These are phyloP conservation scores for Centropus bengalensis DNA, from an alignment of 2,113 vertebrate genomes.

Conservation along the genomic window DNA sequence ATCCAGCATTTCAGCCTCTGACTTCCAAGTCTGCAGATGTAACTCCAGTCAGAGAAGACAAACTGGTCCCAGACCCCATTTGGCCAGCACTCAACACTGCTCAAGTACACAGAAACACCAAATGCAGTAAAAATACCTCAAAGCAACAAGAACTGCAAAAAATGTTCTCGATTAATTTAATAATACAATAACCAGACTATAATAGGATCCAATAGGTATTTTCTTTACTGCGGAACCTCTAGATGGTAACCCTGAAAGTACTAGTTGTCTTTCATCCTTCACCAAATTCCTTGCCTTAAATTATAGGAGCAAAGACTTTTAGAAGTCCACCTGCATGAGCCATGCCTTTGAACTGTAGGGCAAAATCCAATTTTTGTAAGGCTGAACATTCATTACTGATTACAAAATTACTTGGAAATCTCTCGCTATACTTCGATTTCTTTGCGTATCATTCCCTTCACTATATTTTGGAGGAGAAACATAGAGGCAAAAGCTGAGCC, in stretches of 20 bases:
- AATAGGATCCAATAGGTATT: background rate
- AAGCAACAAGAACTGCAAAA: background rate
- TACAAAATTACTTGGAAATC: background rate
- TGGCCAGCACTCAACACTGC: background rate
- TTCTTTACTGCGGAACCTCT: background rate
- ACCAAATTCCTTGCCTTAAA: background rate
- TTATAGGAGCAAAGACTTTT: background rate
- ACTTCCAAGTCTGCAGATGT: background rate
- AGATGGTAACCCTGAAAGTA: background rate
- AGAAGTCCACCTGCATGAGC: background rate
- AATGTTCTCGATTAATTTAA: background rate
- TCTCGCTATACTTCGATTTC: background rate
- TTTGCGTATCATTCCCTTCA: background rate
- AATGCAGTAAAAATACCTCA: background rate
- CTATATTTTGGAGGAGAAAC: background rate
- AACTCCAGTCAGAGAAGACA: background rate
- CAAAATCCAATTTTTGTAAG: background rate
- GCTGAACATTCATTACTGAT: background rate
- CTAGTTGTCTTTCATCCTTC: background rate
- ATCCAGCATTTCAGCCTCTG: background rate
- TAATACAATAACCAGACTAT: background rate
- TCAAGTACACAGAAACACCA: background rate
- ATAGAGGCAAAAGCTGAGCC: background rate
- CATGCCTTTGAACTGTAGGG: background rate
- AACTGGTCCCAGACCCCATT: background rate